phyloP scores from a whole-genome alignment of 2,888 invertebrate genomes.

The Plebejus argus region DNA sequence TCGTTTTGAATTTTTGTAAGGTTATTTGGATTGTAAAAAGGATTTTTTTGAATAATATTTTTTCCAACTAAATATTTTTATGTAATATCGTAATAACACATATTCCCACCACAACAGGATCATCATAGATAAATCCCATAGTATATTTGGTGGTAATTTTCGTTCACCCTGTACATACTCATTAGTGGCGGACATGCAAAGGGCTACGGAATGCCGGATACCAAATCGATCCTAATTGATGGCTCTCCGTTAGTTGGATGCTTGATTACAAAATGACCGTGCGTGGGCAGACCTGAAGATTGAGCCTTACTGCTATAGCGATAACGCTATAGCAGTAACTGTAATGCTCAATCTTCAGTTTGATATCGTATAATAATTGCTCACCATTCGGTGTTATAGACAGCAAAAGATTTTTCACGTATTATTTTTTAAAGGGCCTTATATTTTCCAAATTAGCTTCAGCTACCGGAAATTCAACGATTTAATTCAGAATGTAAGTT shows the following conservation, averaged over 20 bases:
- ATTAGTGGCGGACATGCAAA: conserved; percentile 1
- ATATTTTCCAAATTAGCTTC: neutral
- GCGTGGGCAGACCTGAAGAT: neutral
- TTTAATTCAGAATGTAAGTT: too few species aligned
- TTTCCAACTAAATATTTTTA: too few species aligned
- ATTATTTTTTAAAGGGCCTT: neutral
- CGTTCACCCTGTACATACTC: conserved; percentile 8
- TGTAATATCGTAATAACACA: too few species aligned
- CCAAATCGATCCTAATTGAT: conserved; percentile 17
- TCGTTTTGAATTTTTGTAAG: too few species aligned
- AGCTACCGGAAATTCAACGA: too few species aligned
- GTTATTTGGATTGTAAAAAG: too few species aligned
- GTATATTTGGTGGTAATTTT: neutral
- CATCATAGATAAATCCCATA: neutral
- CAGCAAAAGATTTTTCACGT: neutral
- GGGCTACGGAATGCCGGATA: neutral
- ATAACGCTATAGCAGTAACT: too few species aligned
- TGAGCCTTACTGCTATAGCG: neutral
- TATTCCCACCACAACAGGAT: too few species aligned
- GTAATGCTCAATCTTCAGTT: neutral
- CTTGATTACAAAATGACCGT: neutral
- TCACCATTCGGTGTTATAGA: too few species aligned
- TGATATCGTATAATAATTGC: neutral
- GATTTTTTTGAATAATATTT: too few species aligned
- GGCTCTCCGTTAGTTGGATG: conserved; percentile 7